Evolutionary conservation across 2,113 vertebrate genomes (phyloP), one percentile per base, ranked within the genome.

Genomic region (Mastomys natalensis): DNA sequence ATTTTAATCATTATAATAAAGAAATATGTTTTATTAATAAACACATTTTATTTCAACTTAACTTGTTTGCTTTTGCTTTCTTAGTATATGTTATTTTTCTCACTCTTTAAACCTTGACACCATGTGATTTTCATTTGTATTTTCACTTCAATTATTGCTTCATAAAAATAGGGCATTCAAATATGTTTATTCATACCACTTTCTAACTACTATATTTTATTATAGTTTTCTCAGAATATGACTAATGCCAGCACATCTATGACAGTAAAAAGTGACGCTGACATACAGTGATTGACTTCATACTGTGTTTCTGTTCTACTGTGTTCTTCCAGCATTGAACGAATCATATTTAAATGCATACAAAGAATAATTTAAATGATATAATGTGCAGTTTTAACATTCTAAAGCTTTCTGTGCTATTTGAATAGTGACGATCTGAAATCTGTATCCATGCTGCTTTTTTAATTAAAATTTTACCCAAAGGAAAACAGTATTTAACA

Each of bases 401-500:
- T 98, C 98, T 98, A 97, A 97, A 91, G 97, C 96, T 98, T 98
- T 98, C 98, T 98, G 95, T 96, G 96, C 92, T 98, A 95, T 97
- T 98, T 98, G 97, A 98, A 99, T 98, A 98, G 98, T 97, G 97
- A 98, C 81, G 68, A 98, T 98, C 98, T 98, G 96, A 98, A 99
- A 98, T 98, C 97, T 98, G 98, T 98, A 98, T 98, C 98, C 98
- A 98, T 98, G 98, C 98, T 98, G 98, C 97, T 98, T 98, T 99
- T 98, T 98, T 98, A 99, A 99, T 99, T 99, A 99, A 98, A 99
- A 98, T 97, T 97, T 98, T 99, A 98, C 98, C 98, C 98, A 98
- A 98, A 99, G 98, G 98, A 99, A 98, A 98, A 99, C 80, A 98
- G 96, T 96, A 98, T 98, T 98, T 98, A 98, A 97, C 98, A 98